phyloP scores from a whole-genome alignment of 2,888 invertebrate genomes.

The Heliconius ethilla region DNA sequence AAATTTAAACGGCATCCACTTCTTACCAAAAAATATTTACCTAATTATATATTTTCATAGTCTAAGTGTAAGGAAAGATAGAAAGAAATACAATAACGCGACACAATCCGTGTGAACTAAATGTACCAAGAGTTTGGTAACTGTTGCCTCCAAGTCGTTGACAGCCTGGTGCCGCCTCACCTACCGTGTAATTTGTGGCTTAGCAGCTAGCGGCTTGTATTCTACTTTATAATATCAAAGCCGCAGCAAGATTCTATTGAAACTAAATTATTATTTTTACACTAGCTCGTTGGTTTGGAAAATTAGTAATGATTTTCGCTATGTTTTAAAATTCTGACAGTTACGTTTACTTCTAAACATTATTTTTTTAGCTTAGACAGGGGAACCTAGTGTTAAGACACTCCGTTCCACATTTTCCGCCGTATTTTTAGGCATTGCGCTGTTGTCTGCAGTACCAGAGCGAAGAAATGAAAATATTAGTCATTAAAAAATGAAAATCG shows the following conservation, averaged over 20 bases:
- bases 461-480: too few relatives aligned
- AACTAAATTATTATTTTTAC: conserved; percentile 9
- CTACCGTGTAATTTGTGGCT: conserved; percentile 31
- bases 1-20: neutral
- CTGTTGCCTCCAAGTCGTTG: conserved; percentile 28
- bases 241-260: neutral
- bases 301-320: neutral
- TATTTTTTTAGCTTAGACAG: too few relatives aligned
- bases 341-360: neutral
- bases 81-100: conserved; percentile 36
- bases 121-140: conserved; percentile 41
- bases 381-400: too few relatives aligned
- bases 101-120: conserved; percentile 40
- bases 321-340: neutral
- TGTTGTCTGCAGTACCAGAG: too few relatives aligned
- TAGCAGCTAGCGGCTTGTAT: conserved; percentile 18
- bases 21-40: conserved; percentile 3
- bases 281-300: neutral
- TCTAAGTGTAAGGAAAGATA: conserved; percentile 28
- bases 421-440: too few relatives aligned
- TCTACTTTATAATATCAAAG: conserved; percentile 5
- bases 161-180: conserved; percentile 23
- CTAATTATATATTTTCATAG: conserved; percentile 22
- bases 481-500: too few relatives aligned
- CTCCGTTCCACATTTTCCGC: too few relatives aligned